Conservation (phyloP, 1,140 invertebrate species). For the Hylaeus anthracinus region DNA sequence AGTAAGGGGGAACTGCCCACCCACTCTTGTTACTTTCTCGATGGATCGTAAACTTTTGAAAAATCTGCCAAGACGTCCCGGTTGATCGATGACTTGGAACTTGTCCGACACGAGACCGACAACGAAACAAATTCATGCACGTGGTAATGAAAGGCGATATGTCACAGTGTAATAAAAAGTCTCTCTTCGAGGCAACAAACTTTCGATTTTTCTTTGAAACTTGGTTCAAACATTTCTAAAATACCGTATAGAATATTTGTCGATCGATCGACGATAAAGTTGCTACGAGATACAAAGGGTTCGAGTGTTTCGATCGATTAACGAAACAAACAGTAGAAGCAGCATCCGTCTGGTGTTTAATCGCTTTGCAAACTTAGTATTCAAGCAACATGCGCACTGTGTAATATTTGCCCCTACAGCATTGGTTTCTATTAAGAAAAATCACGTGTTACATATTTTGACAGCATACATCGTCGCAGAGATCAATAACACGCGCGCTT, state of each 20-base stretch:
- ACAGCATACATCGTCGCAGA: neutral
- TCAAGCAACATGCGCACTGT: neutral
- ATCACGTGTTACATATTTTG: too few species aligned
- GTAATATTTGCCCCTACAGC: neutral
- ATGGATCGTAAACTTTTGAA: neutral
- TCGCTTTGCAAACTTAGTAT: neutral
- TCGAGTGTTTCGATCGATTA: neutral
- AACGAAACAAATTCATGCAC: conserved; percentile 9
- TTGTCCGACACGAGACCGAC: conserved; percentile 41
- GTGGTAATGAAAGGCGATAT: neutral
- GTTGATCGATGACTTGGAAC: conserved; percentile 36
- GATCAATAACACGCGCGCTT: neutral
- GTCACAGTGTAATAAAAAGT: neutral
- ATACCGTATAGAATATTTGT: neutral
- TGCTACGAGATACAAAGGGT: too few species aligned
- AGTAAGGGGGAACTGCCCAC: neutral
- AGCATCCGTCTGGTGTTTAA: too few species aligned
- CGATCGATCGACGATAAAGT: neutral
- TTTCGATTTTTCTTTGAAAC: neutral
- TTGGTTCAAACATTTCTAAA: neutral
- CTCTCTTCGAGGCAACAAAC: neutral
- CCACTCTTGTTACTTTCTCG: neutral
- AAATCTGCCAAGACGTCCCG: conserved; percentile 7
- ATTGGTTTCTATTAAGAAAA: neutral
- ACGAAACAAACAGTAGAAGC: too few species aligned